phyloP scores from a whole-genome alignment of 2,113 vertebrate genomes.

The Baryphthengus martii region DNA sequence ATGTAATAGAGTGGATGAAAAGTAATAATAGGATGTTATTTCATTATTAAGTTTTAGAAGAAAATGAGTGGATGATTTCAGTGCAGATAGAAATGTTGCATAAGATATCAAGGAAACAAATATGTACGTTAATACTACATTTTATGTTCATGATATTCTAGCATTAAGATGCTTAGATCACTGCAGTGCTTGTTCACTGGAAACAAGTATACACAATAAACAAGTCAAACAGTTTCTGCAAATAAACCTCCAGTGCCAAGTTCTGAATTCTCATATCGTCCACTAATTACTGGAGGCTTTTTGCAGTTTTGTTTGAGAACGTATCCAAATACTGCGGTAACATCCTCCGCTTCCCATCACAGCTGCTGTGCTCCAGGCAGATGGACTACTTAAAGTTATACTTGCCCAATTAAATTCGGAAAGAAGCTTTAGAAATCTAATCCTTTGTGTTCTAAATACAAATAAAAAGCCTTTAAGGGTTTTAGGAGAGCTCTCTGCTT shows the following conservation, averaged over 20 bases:
- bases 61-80: background rate
- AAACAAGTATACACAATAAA: background rate
- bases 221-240: background rate
- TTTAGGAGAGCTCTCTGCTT: background rate
- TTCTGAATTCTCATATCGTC: background rate
- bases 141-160: background rate
- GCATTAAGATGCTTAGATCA: background rate
- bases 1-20: background rate
- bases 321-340: slow-evolving; percentile 23
- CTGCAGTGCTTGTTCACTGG: background rate
- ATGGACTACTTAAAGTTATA: slow-evolving; percentile 22
- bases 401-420: slow-evolving; percentile 28
- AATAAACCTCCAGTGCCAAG: slow-evolving; percentile 1
- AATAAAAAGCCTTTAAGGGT: background rate
- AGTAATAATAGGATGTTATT: background rate
- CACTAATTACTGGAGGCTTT: slow-evolving; percentile 28
- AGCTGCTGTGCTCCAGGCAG: slow-evolving; percentile 49
- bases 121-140: background rate
- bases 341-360: background rate
- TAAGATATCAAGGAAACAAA: background rate
- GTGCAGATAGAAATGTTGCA: background rate
- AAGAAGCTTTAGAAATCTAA: slow-evolving; percentile 27
- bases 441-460: slow-evolving; percentile 14
- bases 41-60: background rate
- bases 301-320: background rate